Percentiles rank a stretch among this genome's conserved stretches.
These are phyloP conservation scores for Ranitomeya imitator DNA, from an alignment of 2,113 vertebrate species.

Conservation along the genomic window DNA sequence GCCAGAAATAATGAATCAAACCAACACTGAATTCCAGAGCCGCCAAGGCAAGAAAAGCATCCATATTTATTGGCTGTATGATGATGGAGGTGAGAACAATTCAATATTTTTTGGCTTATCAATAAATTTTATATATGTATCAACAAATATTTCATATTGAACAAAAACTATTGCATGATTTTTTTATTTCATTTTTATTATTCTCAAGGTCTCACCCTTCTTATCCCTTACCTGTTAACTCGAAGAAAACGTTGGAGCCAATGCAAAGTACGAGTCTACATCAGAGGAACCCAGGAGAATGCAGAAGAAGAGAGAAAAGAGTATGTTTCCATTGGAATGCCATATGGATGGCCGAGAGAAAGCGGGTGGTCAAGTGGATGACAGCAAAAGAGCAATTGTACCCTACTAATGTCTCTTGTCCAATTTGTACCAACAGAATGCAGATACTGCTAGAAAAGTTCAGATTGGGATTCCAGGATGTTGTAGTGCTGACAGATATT, in stretches of 20 bases:
- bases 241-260: constrained; percentile 70
- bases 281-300: constrained; percentile 68
- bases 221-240: constrained; percentile 77
- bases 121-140: background rate
- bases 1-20: constrained; percentile 57
- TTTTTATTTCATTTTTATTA: background rate
- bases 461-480: constrained; percentile 72
- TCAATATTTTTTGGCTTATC: background rate
- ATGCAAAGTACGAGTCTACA: constrained; percentile 73
- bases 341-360: background rate
- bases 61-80: constrained; percentile 77
- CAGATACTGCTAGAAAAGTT: constrained; percentile 69
- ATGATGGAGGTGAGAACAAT: constrained; percentile 72
- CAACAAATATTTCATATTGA: background rate
- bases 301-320: constrained; percentile 72
- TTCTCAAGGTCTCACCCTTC: constrained; percentile 73
- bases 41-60: constrained; percentile 72
- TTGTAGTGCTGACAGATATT: constrained; percentile 74
- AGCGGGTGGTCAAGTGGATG: background rate
- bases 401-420: background rate
- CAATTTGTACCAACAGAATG: constrained; percentile 66
- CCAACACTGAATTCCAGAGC: constrained; percentile 70
- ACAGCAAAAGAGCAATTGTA: background rate
- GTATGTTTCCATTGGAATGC: constrained; percentile 62
- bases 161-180: background rate